Evolutionary conservation across 2,797 vertebrate genomes (phyloP), one percentile per base, ranked within the genome.

Genomic region (Caiman crocodilus): DNA sequence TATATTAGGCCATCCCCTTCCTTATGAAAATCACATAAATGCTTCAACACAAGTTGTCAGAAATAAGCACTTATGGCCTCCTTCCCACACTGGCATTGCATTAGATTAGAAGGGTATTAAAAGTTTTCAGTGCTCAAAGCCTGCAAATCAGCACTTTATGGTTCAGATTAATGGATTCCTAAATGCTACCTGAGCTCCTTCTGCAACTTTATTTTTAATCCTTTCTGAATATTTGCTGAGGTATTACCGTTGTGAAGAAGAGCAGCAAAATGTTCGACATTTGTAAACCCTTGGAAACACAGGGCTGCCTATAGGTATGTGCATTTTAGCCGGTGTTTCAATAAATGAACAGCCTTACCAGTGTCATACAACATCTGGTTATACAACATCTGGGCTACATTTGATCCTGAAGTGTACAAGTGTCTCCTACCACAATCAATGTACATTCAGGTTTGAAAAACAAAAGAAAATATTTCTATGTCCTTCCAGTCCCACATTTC

Each of bases 41-140:
- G 57, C 77, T 76, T 93, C 86, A 84, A 65, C 83, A 87, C 82
- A 89, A 77, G 30, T 95, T 91, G 32, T 82, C 78, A 87, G 91
- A 92, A 94, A 83, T 73, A 95, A 93, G 35, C 78, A 32, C 85
- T 82, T 92, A 26, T 60, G 61, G 87, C 71, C 71, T 94, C 59
- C 63, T 90, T 82, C 82, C 82, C 67, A 88, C 60, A 90, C 55
- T 88, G 60, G 84, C 74, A 85, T 4, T 90, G 82, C 58, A 85
- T 90, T 92, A 91, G 61, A 84, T 96, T 93, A 95, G 76, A 79
- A 94, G 35, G 35, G 21, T 32, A 95, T 95, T 95, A 90, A 76
- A 88, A 91, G 42, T 96, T 96, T 94, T 57, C 73, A 88, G 56
- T 76, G 63, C 81, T 93, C 76, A 95, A 91, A 96, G 75, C 60